Evolutionary conservation across 2,797 vertebrate species (phyloP).

Genomic region (Sebastes taczanowskii): DNA sequence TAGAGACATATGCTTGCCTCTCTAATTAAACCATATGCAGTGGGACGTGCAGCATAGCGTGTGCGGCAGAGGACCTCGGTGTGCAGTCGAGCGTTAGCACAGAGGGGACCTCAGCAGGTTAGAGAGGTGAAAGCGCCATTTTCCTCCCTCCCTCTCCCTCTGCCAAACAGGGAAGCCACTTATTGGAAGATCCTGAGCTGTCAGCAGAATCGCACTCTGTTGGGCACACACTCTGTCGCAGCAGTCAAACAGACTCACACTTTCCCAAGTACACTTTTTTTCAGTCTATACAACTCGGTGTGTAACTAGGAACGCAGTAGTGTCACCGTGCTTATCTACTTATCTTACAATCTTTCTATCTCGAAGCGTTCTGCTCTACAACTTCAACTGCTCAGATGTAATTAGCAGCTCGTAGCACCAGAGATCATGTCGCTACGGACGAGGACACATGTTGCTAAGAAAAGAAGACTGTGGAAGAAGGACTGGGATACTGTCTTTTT

Average conservation of each 20-base stretch:
- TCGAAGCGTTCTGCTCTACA: slow-evolving; percentile 18
- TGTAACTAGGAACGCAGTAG: slow-evolving; percentile 8
- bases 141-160: slow-evolving; percentile 2
- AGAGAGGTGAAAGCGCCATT: slow-evolving; percentile 43
- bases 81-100: slow-evolving; percentile 33
- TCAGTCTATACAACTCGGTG: slow-evolving; percentile 16
- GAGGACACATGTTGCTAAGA: slow-evolving; percentile 28
- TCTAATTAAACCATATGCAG: slow-evolving; percentile 51
- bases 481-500: not conserved
- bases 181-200: slow-evolving; percentile 62
- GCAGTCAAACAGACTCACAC: slow-evolving; percentile 30
- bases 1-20: slow-evolving; percentile 20
- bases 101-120: slow-evolving; percentile 50
- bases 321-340: slow-evolving; percentile 21
- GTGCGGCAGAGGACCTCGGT: slow-evolving; percentile 18
- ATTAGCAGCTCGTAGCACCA: slow-evolving; percentile 31
- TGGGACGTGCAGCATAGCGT: slow-evolving; percentile 20
- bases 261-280: slow-evolving; percentile 3
- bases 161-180: slow-evolving; percentile 55
- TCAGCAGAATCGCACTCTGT: slow-evolving; percentile 54
- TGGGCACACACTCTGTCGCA: slow-evolving; percentile 14
- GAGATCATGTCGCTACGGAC: slow-evolving; percentile 27
- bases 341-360: slow-evolving; percentile 23
- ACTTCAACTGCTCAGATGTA: slow-evolving; percentile 32
- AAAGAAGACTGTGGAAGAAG: not conserved